Base-by-base conservation (phyloP, 1,140 invertebrate species). In the Muscidifurax raptorellus region DNA sequence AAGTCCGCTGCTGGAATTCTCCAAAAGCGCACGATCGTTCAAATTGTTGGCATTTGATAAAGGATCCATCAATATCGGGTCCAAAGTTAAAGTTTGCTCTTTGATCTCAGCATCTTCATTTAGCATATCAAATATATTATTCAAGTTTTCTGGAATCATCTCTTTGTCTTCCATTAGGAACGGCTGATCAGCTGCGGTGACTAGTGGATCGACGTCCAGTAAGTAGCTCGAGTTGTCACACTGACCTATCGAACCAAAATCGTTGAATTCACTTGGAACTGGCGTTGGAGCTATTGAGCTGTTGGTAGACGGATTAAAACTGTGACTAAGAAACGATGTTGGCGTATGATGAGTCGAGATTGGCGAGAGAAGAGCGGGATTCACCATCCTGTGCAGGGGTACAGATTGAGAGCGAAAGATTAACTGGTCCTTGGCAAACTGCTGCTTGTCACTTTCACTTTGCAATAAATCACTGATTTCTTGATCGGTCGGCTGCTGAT, bases 351-450 rank as follows among this genome's bases (percentile, higher is more conserved):
- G 88, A 22, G 87, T 75, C 2, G 88, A 90, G 25, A 89, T 88
- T 6, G 91, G 91, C 6, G 92, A 93, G 82, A 92, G 89, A 6
- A 93, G 83, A 22, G 90, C 88, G 0, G 90, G 90, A 88, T 91
- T 91, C 15, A 93, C 91, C 95, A 95, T 95, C 78, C 95, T 94
- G 87, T 95, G 95, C n/a, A 96, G 90, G 0, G 96, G 96, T 30
- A 96, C 96, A 0, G 96, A 97, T 88, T 96, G 96, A 5, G 96
- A 96, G 69, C 96, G 93, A 86, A 94, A 95, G 3, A 93, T 89
- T 10, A 91, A 78, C 69, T 91, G 91, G 66, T 93, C 92, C 10
- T 85, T 91, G 1, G 81, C 83, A 9, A 44, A 47, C 1, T 89
- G 87, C 77, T 91, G 90, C 10, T 89, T 88, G 13, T 89, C 86